phyloP scores from a whole-genome alignment of 64 coral and sea anemone species.

The Acropora yongei region DNA sequence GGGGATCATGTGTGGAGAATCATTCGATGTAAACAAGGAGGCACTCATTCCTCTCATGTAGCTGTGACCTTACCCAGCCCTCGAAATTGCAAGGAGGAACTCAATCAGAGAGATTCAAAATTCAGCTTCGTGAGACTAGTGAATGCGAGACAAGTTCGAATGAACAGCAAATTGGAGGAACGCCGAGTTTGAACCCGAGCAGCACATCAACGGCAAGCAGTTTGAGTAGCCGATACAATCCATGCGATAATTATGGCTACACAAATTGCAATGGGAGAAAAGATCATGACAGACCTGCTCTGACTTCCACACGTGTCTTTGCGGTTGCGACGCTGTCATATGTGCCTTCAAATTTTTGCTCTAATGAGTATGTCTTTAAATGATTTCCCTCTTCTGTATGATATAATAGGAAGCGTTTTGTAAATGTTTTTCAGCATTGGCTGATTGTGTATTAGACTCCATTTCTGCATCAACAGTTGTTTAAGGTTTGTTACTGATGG shows the following conservation, averaged over 20 bases:
- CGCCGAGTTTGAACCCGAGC: neutral
- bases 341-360: too few relatives aligned
- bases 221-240: neutral
- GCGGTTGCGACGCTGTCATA: too few relatives aligned
- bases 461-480: too few relatives aligned
- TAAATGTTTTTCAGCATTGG: too few relatives aligned
- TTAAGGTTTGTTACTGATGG: too few relatives aligned
- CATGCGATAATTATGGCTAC: neutral
- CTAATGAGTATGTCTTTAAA: too few relatives aligned
- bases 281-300: too few relatives aligned
- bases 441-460: too few relatives aligned
- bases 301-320: too few relatives aligned
- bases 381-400: too few relatives aligned
- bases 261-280: too few relatives aligned
- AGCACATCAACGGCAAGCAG: neutral
- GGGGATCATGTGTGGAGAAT: neutral
- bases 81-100: neutral
- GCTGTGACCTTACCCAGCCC: neutral
- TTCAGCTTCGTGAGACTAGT: neutral
- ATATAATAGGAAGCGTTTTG: too few relatives aligned
- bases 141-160: neutral
- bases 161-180: neutral
- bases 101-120: neutral
- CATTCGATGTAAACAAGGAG: neutral
- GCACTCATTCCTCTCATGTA: neutral